Evolutionary conservation across 2,797 vertebrate species (phyloP).

Genomic region (Sebastes elongatus): DNA sequence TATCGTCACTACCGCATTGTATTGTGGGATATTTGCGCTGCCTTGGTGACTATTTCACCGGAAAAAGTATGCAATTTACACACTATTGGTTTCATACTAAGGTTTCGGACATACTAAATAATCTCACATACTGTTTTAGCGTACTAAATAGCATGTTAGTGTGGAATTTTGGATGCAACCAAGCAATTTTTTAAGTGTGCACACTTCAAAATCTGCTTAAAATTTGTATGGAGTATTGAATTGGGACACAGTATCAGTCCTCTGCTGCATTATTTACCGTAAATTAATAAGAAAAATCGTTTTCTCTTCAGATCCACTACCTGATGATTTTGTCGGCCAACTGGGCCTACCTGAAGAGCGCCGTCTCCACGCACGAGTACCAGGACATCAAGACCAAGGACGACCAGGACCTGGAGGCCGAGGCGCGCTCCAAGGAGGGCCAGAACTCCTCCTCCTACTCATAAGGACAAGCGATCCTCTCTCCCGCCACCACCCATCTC

Average conservation of each 20-base stretch:
- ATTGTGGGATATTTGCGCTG: too few species aligned
- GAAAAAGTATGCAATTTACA: too few species aligned
- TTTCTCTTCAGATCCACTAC: slow-evolving; percentile 94
- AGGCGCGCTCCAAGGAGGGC: slow-evolving; percentile 98
- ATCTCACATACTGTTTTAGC: too few species aligned
- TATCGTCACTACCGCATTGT: too few species aligned
- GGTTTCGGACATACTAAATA: too few species aligned
- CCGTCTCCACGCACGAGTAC: slow-evolving; percentile 96
- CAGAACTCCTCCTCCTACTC: slow-evolving; percentile 99
- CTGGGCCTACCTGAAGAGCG: slow-evolving; percentile 99
- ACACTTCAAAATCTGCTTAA: neutral
- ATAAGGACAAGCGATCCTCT: slow-evolving; percentile 83
- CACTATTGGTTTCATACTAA: too few species aligned
- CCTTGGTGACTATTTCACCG: too few species aligned
- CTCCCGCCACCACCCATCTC: slow-evolving; percentile 39
- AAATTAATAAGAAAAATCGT: neutral
- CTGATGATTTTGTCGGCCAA: slow-evolving; percentile 99
- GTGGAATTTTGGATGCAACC: too few species aligned
- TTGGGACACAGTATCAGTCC: neutral
- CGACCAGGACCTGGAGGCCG: slow-evolving; percentile 97
- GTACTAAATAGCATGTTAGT: too few species aligned
- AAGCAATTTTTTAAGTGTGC: neutral
- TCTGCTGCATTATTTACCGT: neutral
- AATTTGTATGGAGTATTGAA: too few species aligned
- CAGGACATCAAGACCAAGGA: slow-evolving; percentile 99